Percentiles rank a stretch among this genome's conserved stretches.
Evolutionary conservation across 1,140 invertebrate species (phyloP).

Genomic region (Andrena cerasifolii): DNA sequence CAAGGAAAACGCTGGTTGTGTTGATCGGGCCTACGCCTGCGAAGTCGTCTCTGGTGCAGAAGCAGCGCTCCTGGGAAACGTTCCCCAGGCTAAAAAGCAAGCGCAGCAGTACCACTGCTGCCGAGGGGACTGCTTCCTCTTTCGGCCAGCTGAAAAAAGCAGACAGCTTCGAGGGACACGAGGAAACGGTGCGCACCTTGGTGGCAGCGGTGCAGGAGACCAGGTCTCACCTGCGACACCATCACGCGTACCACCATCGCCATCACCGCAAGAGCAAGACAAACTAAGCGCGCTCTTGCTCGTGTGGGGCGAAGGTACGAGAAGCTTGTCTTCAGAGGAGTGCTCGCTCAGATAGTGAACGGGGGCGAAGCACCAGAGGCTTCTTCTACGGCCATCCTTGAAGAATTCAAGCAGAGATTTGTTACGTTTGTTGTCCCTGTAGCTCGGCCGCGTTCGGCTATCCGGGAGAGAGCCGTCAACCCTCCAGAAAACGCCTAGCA

Average conservation of each 20-base stretch:
- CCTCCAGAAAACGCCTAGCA: slow-evolving; percentile 41
- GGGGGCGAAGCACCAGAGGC: neutral
- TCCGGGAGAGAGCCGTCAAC: slow-evolving; percentile 22
- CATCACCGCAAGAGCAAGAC: slow-evolving; percentile 81
- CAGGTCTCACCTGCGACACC: slow-evolving; percentile 79
- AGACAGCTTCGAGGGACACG: slow-evolving; percentile 88
- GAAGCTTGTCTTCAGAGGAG: slow-evolving; percentile 6
- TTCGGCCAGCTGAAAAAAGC: slow-evolving; percentile 84
- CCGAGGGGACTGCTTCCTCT: slow-evolving; percentile 52
- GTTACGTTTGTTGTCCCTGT: no score
- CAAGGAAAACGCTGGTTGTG: slow-evolving; percentile 81
- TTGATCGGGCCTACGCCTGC: slow-evolving; percentile 79
- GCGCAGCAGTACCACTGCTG: slow-evolving; percentile 57
- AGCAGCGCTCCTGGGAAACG: slow-evolving; percentile 87
- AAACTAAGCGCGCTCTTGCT: slow-evolving; percentile 66
- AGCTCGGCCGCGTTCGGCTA: slow-evolving; percentile 9
- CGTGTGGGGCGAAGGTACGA: neutral
- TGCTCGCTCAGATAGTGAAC: neutral
- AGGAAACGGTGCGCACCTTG: slow-evolving; percentile 87
- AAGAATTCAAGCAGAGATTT: no score
- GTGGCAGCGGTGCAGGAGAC: slow-evolving; percentile 89
- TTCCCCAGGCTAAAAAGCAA: slow-evolving; percentile 84
- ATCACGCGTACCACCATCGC: slow-evolving; percentile 78
- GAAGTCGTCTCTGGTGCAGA: slow-evolving; percentile 83
- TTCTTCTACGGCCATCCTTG: no score